A percentile compares a stretch with the other conserved stretches of the same genome.
Conservation (phyloP, 2,797 vertebrate species). For the Otolemur crassicaudatus region DNA sequence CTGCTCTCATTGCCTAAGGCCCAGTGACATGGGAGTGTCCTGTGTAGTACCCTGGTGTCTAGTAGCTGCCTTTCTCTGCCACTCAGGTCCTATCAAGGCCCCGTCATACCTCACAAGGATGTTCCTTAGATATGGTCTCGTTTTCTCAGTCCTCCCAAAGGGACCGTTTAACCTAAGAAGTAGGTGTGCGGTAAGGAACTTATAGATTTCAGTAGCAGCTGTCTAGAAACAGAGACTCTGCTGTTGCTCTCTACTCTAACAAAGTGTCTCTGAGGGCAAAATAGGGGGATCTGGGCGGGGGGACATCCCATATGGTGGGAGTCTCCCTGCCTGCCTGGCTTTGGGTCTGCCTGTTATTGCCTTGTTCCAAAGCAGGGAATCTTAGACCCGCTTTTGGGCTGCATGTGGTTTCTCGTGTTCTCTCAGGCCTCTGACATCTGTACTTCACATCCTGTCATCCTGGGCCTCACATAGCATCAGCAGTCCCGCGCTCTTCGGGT, state of each 20-base stretch:
- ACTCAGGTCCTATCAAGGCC: not conserved
- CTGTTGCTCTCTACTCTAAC: not conserved
- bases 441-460: not conserved
- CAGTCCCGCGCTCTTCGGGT: not conserved
- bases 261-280: not conserved
- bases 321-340: not conserved
- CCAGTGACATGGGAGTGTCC: not conserved
- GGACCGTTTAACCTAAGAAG: not conserved
- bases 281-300: not conserved
- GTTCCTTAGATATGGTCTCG: not conserved
- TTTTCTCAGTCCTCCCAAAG: constrained; percentile 48
- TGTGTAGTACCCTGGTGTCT: not conserved
- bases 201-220: not conserved
- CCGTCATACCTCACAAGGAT: not conserved
- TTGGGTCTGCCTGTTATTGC: not conserved
- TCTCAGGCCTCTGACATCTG: not conserved
- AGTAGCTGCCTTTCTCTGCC: not conserved
- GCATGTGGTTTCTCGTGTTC: not conserved
- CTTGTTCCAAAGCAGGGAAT: not conserved
- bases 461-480: not conserved
- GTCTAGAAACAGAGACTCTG: not conserved
- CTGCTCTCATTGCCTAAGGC: not conserved
- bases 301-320: not conserved
- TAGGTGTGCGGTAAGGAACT: not conserved
- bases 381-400: not conserved